Evolutionary conservation across 92 coral and sea anemone species (phyloP).

Genomic region (Phenganax marumi): DNA sequence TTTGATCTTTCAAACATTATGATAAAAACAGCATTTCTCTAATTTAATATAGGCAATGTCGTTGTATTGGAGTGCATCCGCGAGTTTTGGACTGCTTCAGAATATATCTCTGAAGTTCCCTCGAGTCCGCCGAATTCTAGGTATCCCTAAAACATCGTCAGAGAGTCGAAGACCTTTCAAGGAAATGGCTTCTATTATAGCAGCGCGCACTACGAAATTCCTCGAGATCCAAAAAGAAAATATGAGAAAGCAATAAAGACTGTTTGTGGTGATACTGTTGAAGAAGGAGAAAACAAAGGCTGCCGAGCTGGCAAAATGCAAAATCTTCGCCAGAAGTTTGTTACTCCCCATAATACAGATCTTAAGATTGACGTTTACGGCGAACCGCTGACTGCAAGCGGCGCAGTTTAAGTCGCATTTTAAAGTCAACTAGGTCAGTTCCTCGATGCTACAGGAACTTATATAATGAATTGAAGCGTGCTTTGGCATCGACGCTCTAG

Average conservation of each 20-base stretch:
- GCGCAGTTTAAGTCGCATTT: too few species aligned
- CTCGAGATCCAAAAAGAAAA: conserved; percentile 73
- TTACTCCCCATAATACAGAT: too few species aligned
- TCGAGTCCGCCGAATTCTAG: conserved; percentile 70
- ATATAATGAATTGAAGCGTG: too few species aligned
- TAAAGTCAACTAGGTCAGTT: too few species aligned
- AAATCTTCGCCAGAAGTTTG: too few species aligned
- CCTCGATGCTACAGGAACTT: too few species aligned
- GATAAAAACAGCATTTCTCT: not conserved
- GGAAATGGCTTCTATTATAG: conserved; percentile 66
- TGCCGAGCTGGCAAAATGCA: too few species aligned
- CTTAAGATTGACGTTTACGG: too few species aligned
- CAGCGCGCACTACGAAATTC: conserved; percentile 62
- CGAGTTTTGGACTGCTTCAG: conserved; percentile 88
- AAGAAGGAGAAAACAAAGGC: too few species aligned
- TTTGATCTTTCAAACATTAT: too few species aligned
- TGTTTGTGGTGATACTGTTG: not conserved
- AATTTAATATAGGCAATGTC: conserved; percentile 75
- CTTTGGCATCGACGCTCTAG: too few species aligned
- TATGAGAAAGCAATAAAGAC: conserved; percentile 52
- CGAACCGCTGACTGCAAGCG: too few species aligned
- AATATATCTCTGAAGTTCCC: conserved; percentile 83
- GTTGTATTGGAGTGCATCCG: conserved; percentile 93
- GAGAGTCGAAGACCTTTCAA: conserved; percentile 81
- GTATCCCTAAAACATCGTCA: conserved; percentile 86